Conservation (phyloP, 2,888 invertebrate species). For the Neelides folsomi region DNA sequence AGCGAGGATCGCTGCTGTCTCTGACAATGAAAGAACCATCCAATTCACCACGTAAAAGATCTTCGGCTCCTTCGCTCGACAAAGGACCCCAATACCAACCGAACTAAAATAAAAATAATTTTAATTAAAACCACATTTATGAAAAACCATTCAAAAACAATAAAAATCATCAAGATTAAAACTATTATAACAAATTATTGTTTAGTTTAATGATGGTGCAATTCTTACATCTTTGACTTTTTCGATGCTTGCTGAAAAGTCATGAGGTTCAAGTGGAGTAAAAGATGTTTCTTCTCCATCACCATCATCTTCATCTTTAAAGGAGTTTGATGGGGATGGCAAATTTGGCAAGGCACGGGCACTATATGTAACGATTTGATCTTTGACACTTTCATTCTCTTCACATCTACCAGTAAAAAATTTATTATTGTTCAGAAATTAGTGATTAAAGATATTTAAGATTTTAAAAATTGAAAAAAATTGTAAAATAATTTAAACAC, state of each 20-base stretch:
- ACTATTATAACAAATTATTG: neutral
- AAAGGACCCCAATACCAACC: conserved; percentile 95
- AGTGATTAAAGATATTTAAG: no score
- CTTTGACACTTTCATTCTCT: no score
- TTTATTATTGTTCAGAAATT: no score
- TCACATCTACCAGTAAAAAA: no score
- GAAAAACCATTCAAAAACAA: neutral
- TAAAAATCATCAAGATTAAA: neutral
- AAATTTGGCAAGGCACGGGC: no score
- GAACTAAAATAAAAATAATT: conserved; percentile 48
- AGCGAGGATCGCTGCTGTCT: conserved; percentile 87
- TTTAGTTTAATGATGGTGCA: neutral
- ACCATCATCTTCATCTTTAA: neutral
- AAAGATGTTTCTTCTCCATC: neutral
- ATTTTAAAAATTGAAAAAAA: no score
- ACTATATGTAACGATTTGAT: no score
- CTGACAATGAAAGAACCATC: conserved; percentile 88
- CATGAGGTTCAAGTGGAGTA: conserved; percentile 36
- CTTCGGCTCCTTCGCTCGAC: conserved; percentile 80
- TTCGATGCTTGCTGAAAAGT: conserved; percentile 81
- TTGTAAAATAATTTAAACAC: no score
- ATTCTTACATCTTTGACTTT: conserved; percentile 75
- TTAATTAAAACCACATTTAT: no score
- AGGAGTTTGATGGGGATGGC: no score
- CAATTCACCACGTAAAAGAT: conserved; percentile 77